Evolutionary conservation across 2,113 vertebrate genomes (phyloP).

Genomic region (Alethe diademata): DNA sequence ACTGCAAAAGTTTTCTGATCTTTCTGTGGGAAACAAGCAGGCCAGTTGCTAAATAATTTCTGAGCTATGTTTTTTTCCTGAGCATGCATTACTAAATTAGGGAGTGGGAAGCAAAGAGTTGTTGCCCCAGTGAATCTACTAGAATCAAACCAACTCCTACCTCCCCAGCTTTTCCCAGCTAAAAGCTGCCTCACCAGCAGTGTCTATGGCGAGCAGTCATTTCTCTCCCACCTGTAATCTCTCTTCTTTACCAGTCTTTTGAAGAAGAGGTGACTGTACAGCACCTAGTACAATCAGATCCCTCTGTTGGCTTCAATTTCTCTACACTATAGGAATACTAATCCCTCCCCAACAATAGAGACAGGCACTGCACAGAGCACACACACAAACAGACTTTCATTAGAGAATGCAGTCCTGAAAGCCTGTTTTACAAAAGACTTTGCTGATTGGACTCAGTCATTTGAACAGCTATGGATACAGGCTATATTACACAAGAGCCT

Average conservation of each 20-base stretch:
- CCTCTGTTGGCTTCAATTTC: constrained; percentile 26
- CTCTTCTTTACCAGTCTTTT: neutral
- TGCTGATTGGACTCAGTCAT: constrained; percentile 53
- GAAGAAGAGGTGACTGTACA: neutral
- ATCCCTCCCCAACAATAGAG: constrained; percentile 57
- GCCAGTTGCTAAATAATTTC: neutral
- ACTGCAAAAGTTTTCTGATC: neutral
- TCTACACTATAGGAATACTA: constrained; percentile 30
- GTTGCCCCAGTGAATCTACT: neutral
- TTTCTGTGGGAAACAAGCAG: neutral
- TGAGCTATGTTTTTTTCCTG: neutral
- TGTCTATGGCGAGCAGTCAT: neutral
- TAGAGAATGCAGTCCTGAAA: constrained; percentile 31
- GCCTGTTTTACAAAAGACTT: constrained; percentile 60
- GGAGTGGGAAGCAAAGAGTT: neutral
- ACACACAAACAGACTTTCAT: constrained; percentile 58
- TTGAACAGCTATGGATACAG: neutral
- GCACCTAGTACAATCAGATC: constrained; percentile 23
- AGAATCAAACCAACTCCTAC: neutral
- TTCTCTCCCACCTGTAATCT: constrained; percentile 4
- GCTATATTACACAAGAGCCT: constrained; percentile 15
- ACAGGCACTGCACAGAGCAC: constrained; percentile 39
- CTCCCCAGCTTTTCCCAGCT: neutral
- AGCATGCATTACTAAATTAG: neutral
- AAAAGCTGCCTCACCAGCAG: neutral